These are phyloP conservation scores for Hypsopygia costalis DNA, from an alignment of 2,888 invertebrate genomes.

Conservation along the genomic window DNA sequence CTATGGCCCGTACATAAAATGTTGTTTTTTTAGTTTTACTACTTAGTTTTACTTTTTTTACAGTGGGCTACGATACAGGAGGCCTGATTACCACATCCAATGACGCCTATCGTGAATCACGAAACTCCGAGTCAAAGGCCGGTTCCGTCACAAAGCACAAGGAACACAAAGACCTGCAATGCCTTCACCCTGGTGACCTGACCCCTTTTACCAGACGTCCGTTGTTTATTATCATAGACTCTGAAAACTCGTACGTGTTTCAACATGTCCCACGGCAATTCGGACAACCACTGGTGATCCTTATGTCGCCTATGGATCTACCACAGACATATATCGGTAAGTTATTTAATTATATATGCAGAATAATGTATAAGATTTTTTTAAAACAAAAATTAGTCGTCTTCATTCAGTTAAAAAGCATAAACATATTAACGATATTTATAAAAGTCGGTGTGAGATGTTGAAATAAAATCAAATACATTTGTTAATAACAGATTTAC, in stretches of 20 bases:
- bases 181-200: constrained; percentile 95
- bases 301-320: constrained; percentile 96
- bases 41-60: constrained; percentile 12
- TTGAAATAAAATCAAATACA: too few species aligned
- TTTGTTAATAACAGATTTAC: too few species aligned
- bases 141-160: constrained; percentile 48
- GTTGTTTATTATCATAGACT: constrained; percentile 95
- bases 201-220: constrained; percentile 96
- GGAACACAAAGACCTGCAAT: constrained; percentile 86
- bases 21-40: too few species aligned
- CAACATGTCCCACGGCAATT: constrained; percentile 94
- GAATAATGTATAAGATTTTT: too few species aligned
- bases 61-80: constrained; percentile 94
- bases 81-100: constrained; percentile 94
- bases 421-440: too few species aligned
- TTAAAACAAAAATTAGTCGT: too few species aligned
- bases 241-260: constrained; percentile 96
- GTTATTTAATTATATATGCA: constrained; percentile 10
- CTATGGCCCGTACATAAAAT: too few species aligned
- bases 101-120: constrained; percentile 80
- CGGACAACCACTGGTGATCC: constrained; percentile 94
- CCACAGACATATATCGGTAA: constrained; percentile 92
- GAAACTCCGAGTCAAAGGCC: constrained; percentile 26
- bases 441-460: too few species aligned
- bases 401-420: too few species aligned